phyloP scores from a whole-genome alignment of 2,888 invertebrate species.

The Molorchus minor region DNA sequence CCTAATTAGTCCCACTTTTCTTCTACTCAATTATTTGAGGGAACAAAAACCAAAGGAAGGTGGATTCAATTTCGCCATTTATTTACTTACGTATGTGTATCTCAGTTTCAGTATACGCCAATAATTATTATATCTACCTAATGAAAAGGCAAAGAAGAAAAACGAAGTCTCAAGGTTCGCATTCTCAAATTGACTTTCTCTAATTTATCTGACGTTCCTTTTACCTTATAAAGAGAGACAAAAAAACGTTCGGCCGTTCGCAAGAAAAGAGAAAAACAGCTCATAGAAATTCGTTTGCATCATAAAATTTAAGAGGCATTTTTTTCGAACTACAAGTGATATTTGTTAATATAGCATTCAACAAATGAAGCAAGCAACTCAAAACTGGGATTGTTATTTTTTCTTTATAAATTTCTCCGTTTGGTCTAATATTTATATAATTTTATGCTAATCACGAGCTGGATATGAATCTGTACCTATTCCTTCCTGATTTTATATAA shows the following conservation, averaged over 20 bases:
- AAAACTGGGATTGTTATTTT: neutral
- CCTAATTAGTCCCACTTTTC: too few relatives aligned
- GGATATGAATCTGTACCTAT: neutral
- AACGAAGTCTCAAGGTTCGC: slow-evolving; percentile 18
- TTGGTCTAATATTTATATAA: neutral
- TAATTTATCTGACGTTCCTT: slow-evolving; percentile 18
- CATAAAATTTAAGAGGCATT: slow-evolving; percentile 2
- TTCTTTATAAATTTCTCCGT: neutral
- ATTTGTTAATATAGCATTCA: neutral
- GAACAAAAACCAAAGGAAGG: too few relatives aligned
- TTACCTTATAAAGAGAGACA: slow-evolving; percentile 18
- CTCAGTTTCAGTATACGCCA: too few relatives aligned
- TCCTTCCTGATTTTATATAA: too few relatives aligned
- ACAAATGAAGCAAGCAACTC: neutral
- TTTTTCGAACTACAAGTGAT: neutral
- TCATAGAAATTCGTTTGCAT: slow-evolving; percentile 15
- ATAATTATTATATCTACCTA: neutral
- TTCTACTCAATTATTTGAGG: too few relatives aligned
- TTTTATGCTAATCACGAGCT: neutral
- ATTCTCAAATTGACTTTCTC: slow-evolving; percentile 20
- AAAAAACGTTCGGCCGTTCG: slow-evolving; percentile 1
- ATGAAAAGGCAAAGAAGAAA: slow-evolving; percentile 8
- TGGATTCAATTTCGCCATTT: too few relatives aligned
- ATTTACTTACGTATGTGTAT: too few relatives aligned
- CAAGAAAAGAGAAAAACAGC: neutral